Conservation (phyloP, 2,797 vertebrate genomes). For the Odontamblyopus lacepedii region DNA sequence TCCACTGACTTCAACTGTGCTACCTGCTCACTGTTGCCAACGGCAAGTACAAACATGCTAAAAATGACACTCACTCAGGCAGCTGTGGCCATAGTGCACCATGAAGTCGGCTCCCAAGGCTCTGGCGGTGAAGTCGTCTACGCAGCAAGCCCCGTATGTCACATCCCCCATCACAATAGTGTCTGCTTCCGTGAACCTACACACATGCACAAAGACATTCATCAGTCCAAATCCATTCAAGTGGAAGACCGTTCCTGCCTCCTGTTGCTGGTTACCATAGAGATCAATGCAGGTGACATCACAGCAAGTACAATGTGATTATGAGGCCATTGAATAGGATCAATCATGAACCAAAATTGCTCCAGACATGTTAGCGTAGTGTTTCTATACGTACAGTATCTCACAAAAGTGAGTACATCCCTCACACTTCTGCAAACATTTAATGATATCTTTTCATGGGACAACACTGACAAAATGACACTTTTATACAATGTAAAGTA, state of each 20-base stretch:
- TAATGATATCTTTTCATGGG: no score
- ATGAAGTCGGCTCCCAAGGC: slow-evolving; percentile 95
- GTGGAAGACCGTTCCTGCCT: slow-evolving; percentile 24
- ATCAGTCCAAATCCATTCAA: slow-evolving; percentile 24
- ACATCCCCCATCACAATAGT: slow-evolving; percentile 96
- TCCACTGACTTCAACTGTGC: slow-evolving; percentile 6
- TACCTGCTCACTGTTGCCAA: slow-evolving; percentile 2
- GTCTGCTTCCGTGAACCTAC: slow-evolving; percentile 89
- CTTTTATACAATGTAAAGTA: no score
- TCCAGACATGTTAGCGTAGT: slow-evolving; percentile 14
- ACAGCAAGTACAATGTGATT: background rate
- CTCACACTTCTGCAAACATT: no score
- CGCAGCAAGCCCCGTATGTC: slow-evolving; percentile 96
- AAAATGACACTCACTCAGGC: slow-evolving; percentile 83
- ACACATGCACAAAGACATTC: slow-evolving; percentile 13
- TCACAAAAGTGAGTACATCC: no score
- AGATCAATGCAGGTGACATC: slow-evolving; percentile 43
- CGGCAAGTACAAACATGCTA: background rate
- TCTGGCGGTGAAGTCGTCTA: slow-evolving; percentile 94
- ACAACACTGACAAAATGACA: no score
- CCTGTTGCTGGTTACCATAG: slow-evolving; percentile 25
- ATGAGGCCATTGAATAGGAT: slow-evolving; percentile 41
- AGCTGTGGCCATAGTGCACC: slow-evolving; percentile 98
- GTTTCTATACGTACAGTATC: background rate
- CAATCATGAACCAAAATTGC: slow-evolving; percentile 34